Evolutionary conservation across 53 echinoderm and acorn worm species (phyloP).

Genomic region (Arbacia lixula): DNA sequence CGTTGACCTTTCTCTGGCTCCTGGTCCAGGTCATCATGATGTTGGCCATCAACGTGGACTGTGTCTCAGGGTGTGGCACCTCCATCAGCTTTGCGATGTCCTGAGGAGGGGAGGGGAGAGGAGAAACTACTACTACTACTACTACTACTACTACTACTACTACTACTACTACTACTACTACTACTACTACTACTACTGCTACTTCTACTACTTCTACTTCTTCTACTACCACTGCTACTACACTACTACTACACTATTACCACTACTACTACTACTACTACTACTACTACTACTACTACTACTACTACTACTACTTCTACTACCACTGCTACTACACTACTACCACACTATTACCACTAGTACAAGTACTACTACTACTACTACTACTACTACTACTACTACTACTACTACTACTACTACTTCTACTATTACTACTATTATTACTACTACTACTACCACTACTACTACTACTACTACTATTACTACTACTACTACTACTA

Average conservation of each 20-base stretch:
- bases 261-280: neutral
- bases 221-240: neutral
- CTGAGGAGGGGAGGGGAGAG: neutral
- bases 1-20: slow-evolving; percentile 2
- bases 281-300: slow-evolving; percentile 15
- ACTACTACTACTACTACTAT: neutral
- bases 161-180: neutral
- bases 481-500: slow-evolving; percentile 33
- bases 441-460: neutral
- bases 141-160: slow-evolving; percentile 24
- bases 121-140: slow-evolving; percentile 16
- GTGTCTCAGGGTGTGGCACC: neutral
- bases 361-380: neutral
- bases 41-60: neutral
- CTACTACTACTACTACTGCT: neutral
- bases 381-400: neutral
- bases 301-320: slow-evolving; percentile 29
- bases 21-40: neutral
- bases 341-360: slow-evolving; percentile 21
- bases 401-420: no score
- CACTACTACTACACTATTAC: neutral
- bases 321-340: slow-evolving; percentile 13
- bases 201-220: neutral
- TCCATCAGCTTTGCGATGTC: slow-evolving; percentile 9
- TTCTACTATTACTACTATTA: neutral